These are phyloP conservation scores for Cherax destructor DNA, from an alignment of 1,140 invertebrate species.

Conservation along the genomic window DNA sequence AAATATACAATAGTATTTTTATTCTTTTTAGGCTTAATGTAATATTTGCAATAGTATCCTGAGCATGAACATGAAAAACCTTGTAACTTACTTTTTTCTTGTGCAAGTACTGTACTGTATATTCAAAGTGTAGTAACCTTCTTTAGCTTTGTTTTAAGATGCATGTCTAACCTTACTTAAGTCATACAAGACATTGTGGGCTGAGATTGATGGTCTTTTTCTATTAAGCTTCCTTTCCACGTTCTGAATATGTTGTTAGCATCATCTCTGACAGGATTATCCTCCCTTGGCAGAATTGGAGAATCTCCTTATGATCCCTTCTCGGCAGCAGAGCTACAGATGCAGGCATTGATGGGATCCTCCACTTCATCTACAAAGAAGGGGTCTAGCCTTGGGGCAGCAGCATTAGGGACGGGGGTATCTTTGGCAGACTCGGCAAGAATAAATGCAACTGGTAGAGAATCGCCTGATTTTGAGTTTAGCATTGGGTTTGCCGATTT, in stretches of 20 bases:
- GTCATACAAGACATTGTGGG: neutral
- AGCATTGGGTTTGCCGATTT: slow-evolving; percentile 21
- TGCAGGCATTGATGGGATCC: slow-evolving; percentile 65
- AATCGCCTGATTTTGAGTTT: slow-evolving; percentile 48
- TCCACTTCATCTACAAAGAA: slow-evolving; percentile 46
- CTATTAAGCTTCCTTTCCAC: neutral
- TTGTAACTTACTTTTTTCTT: neutral
- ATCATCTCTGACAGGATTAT: slow-evolving; percentile 25
- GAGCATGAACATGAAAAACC: neutral
- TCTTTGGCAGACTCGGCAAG: slow-evolving; percentile 34
- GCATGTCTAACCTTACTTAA: neutral
- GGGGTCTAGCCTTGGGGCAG: slow-evolving; percentile 47
- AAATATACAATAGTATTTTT: neutral
- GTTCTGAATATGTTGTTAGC: neutral
- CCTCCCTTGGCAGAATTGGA: slow-evolving; percentile 49
- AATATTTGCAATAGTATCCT: neutral
- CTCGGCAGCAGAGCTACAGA: slow-evolving; percentile 71
- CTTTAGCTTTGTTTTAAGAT: neutral
- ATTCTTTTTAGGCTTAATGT: neutral
- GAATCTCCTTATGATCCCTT: slow-evolving; percentile 69
- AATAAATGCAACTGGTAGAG: slow-evolving; percentile 43
- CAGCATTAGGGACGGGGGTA: slow-evolving; percentile 35
- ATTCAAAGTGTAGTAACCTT: neutral
- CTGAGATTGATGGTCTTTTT: neutral
- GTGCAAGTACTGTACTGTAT: neutral